Evolutionary conservation across 2,888 invertebrate species (phyloP).

Genomic region (Drosophila cyrtoloma): DNA sequence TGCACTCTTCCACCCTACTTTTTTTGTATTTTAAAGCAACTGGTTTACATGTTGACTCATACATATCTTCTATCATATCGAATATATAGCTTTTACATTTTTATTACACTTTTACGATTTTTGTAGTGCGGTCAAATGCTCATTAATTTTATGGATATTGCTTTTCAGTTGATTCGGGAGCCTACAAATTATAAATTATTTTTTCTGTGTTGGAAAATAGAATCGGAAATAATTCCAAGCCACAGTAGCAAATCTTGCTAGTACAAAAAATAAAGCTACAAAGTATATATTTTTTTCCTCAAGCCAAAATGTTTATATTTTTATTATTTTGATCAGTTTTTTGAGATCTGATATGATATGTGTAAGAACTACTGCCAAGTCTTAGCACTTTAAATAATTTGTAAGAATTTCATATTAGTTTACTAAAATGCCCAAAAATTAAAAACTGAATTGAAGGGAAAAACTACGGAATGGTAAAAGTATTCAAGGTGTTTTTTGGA

Average conservation of each 20-base stretch:
- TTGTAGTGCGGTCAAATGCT: slow-evolving; percentile 30
- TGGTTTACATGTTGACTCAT: background rate
- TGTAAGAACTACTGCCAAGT: background rate
- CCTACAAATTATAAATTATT: slow-evolving; percentile 16
- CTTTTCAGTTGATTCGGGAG: slow-evolving; percentile 51
- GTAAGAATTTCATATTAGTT: background rate
- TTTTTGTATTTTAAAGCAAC: background rate
- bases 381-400: background rate
- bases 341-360: background rate
- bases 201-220: slow-evolving; percentile 1
- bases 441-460: background rate
- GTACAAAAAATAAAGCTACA: too few relatives aligned
- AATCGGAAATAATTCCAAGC: background rate
- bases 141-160: slow-evolving; percentile 48
- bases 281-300: background rate
- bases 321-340: too few relatives aligned
- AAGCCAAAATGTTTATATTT: background rate
- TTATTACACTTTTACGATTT: background rate
- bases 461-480: background rate
- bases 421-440: background rate
- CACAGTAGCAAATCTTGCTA: background rate
- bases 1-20: background rate
- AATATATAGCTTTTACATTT: background rate
- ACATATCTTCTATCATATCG: background rate
- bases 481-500: slow-evolving; percentile 10